phyloP scores from a whole-genome alignment of 2,888 invertebrate genomes.

The Lasioglossum malachurum region DNA sequence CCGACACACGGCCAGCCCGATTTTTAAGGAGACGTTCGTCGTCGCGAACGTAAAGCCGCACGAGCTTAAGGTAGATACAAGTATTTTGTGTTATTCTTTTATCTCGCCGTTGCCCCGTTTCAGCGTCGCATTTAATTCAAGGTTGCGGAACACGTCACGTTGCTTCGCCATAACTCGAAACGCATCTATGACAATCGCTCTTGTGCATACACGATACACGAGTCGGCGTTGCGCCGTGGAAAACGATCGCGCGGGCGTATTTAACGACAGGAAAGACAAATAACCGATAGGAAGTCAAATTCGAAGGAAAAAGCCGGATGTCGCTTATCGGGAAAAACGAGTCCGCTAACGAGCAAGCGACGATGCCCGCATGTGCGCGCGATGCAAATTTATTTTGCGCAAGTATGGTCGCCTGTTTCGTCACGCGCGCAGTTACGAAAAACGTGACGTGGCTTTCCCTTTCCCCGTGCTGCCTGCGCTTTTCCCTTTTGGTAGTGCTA shows the following conservation, averaged over 20 bases:
- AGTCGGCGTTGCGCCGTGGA: background rate
- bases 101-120: background rate
- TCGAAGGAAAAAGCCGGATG: background rate
- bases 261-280: background rate
- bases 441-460: background rate
- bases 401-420: background rate
- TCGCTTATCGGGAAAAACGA: background rate
- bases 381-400: conserved; percentile 13
- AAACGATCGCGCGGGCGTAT: background rate
- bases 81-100: conserved; percentile 25
- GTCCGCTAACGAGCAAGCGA: background rate
- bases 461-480: background rate
- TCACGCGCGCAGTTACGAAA: background rate
- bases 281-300: background rate
- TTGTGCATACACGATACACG: background rate
- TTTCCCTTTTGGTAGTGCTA: background rate
- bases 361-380: background rate
- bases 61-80: conserved; percentile 81
- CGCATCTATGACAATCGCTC: conserved; percentile 13
- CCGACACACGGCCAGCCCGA: conserved; percentile 83
- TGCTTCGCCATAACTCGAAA: conserved; percentile 2
- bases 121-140: conserved; percentile 28
- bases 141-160: conserved; percentile 40
- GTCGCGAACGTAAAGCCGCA: conserved; percentile 81
- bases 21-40: conserved; percentile 84